Evolutionary conservation across 1,140 invertebrate genomes (phyloP), one percentile per base, ranked within the genome.

Genomic region (Zaprionus lachaisei): DNA sequence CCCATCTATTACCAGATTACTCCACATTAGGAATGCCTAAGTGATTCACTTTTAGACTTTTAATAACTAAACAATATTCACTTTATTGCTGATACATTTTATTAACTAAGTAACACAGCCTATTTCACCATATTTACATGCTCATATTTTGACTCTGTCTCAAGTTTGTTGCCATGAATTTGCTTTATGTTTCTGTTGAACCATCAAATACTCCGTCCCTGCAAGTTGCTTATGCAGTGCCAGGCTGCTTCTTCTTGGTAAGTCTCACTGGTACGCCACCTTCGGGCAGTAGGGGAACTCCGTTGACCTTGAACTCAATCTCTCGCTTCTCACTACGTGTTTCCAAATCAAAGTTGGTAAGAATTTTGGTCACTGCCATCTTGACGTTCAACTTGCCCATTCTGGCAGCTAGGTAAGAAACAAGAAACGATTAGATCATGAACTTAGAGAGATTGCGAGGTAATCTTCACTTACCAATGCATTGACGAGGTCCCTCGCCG

Each of bases 401-500:
- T 55, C 91, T 69, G 37, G 77, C 80, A 26, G 86, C 91, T 92
- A 4, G 0, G 1, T 2, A 20, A 9, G n/a, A 15, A 34, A 41
- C 1, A 44, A 58, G 20, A 34, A 11, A 56, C 12, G 2, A 44
- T 55, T 14, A 37, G 26, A 38, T 20, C 28, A 65, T 24, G 26
- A 38, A 1, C 1, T 15, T 15, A 2, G 0, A 5, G 12, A 28
- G 14, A 2, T 6, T 5, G 4, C 24, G n/a, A 0, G 31, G 5
- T 7, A 12, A 7, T 7, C 3, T 9, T 7, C 5, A 26, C 67
- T 86, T 91, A 94, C 94, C 94, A 47, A 96, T 95, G 85, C 96
- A 96, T 73, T 95, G 95, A 61, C 95, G 92, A 3, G 95, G 94
- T 15, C 96, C 96, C 63, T 95, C 95, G 20, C 95, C 95, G 92